Evolutionary conservation across 2,797 vertebrate genomes (phyloP), one percentile per base, ranked within the genome.

Genomic region (Setipinna tenuifilis): DNA sequence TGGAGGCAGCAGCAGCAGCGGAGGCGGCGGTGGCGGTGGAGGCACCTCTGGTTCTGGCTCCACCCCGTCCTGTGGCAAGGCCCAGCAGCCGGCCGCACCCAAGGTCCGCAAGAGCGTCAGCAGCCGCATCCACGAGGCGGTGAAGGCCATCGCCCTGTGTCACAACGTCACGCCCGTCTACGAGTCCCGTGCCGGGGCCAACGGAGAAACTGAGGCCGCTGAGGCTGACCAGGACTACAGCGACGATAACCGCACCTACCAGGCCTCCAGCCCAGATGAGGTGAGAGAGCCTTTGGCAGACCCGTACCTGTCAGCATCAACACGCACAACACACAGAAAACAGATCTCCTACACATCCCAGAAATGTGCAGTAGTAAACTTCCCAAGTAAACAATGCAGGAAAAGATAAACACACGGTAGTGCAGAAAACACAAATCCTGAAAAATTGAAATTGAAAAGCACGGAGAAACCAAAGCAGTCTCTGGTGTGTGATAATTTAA

Each of bases 81-180:
- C 93, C 78, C 96, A 95, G 41, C 96, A 95, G 41, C 12, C 93
- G 0, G 91, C 96, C 0, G 95, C 94, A 0, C 98, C 98, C 3
- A 99, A 98, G 88, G 97, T 99, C 0, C 96, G 98, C 0, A 98
- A 97, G 91, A 98, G 97, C 0, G 98, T 99, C 84, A 97, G 94
- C 95, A 99, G 97, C 10, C 96, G 98, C 2, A 97, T 98, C 84
- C 96, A 99, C 0, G 98, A 99, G 71, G 98, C 98, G 0, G 98
- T 99, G 88, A 99, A 99, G 91, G 98, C 98, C 91, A 96, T 99
- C 0, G 98, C 98, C 0, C 91, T 99, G 84, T 99, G 98, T 90
- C 98, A 99, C 94, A 99, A 99, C 0, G 98, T 99, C 71, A 99
- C 98, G 0, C 98, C 98, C 0, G 98, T 99, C 0, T 99, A 99